Conservation (phyloP, 2,888 invertebrate species). For the Heliconius cydno region DNA sequence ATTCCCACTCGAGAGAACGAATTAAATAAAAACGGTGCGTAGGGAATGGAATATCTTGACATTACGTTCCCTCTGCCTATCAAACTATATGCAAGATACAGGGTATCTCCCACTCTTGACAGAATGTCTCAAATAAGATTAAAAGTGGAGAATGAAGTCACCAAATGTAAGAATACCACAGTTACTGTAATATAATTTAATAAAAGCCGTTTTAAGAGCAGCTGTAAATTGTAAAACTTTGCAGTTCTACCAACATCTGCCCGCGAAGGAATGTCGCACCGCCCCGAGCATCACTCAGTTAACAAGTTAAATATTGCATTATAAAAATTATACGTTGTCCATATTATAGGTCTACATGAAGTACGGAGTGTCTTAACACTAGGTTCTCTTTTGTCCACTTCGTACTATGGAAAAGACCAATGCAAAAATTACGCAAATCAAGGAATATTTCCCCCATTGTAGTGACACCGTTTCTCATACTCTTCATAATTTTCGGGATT, state of each 20-base stretch:
- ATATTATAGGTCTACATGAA: neutral
- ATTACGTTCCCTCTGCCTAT: neutral
- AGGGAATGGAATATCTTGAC: neutral
- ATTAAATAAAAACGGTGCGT: too few relatives aligned
- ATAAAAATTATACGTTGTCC: conserved; percentile 15
- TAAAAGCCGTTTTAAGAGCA: neutral
- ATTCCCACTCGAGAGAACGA: too few relatives aligned
- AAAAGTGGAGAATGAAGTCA: neutral
- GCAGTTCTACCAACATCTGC: conserved; percentile 34
- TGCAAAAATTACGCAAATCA: neutral
- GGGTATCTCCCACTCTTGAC: neutral
- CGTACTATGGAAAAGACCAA: neutral
- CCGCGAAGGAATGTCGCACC: conserved; percentile 42
- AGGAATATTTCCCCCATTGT: neutral
- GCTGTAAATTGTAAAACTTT: conserved; percentile 27
- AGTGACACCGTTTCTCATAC: too few relatives aligned
- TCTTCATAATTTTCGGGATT: too few relatives aligned
- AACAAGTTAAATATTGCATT: conserved; percentile 20
- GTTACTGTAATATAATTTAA: neutral
- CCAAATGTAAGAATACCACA: neutral
- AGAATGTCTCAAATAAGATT: neutral
- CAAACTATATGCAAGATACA: neutral
- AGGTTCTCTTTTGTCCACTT: neutral
- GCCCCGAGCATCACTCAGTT: conserved; percentile 39
- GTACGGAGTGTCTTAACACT: neutral